A percentile compares a stretch with the other conserved stretches of the same genome.
phyloP scores from a whole-genome alignment of 2,888 invertebrate species.

The Deroplatys truncata region DNA sequence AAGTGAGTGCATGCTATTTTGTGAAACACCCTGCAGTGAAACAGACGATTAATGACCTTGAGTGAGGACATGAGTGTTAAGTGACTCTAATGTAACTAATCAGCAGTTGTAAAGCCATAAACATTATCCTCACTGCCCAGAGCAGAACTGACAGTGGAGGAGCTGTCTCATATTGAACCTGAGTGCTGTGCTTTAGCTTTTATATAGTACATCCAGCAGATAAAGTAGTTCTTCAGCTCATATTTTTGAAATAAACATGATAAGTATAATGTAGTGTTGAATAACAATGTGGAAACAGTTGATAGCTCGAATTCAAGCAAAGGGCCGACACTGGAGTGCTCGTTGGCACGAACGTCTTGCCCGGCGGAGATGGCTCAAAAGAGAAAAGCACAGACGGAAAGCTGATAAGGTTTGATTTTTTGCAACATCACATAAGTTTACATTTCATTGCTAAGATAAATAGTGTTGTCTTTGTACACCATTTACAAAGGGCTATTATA shows the following conservation, averaged over 20 bases:
- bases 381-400: constrained; percentile 26
- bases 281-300: constrained; percentile 22
- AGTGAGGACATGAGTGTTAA: neutral
- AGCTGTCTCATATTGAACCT: neutral
- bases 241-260: neutral
- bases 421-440: neutral
- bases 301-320: constrained; percentile 16
- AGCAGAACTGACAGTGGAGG: neutral
- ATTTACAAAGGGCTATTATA: too few relatives aligned
- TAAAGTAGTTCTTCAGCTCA: too few relatives aligned
- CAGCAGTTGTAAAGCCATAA: neutral
- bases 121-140: neutral
- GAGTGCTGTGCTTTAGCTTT: neutral
- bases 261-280: neutral
- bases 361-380: constrained; percentile 30
- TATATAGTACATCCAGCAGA: neutral
- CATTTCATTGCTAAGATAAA: neutral
- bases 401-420: constrained; percentile 23
- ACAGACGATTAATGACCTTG: neutral
- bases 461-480: too few relatives aligned
- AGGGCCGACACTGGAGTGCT: constrained; percentile 17
- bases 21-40: neutral
- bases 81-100: constrained; percentile 4
- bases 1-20: neutral
- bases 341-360: constrained; percentile 30